Evolutionary conservation across 1,140 invertebrate genomes (phyloP).

Genomic region (Drosophila cardini): DNA sequence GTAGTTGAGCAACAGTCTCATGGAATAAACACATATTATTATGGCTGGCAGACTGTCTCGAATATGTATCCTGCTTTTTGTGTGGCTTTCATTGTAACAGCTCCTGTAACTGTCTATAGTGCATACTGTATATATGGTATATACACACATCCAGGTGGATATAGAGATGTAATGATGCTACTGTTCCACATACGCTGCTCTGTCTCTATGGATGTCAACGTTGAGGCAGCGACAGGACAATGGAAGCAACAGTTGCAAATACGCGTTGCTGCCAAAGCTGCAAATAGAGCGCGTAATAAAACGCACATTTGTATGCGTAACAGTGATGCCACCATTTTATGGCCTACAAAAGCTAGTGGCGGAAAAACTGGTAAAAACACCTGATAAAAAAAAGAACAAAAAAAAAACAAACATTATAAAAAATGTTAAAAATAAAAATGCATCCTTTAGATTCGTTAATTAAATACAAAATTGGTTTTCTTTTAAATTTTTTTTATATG

Average conservation of each 20-base stretch:
- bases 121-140: neutral
- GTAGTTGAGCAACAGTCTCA: neutral
- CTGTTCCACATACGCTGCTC: conserved; percentile 25
- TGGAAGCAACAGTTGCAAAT: conserved; percentile 72
- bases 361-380: too few species aligned
- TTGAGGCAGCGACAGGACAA: conserved; percentile 42
- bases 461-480: too few species aligned
- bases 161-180: conserved; percentile 38
- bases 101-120: conserved; percentile 6
- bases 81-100: conserved; percentile 18
- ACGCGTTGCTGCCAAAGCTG: conserved; percentile 20
- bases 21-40: neutral
- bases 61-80: conserved; percentile 40
- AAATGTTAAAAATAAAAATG: too few species aligned
- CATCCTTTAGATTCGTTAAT: too few species aligned
- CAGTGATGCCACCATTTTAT: neutral
- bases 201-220: conserved; percentile 1
- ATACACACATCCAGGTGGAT: neutral
- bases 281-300: conserved; percentile 10
- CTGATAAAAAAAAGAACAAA: too few species aligned
- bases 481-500: too few species aligned
- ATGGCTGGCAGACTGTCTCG: conserved; percentile 28
- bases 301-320: conserved; percentile 31
- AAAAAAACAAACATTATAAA: too few species aligned
- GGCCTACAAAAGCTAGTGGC: too few species aligned